These are phyloP conservation scores for Argyresthia albistria DNA, from an alignment of 2,888 invertebrate species.

Conservation along the genomic window DNA sequence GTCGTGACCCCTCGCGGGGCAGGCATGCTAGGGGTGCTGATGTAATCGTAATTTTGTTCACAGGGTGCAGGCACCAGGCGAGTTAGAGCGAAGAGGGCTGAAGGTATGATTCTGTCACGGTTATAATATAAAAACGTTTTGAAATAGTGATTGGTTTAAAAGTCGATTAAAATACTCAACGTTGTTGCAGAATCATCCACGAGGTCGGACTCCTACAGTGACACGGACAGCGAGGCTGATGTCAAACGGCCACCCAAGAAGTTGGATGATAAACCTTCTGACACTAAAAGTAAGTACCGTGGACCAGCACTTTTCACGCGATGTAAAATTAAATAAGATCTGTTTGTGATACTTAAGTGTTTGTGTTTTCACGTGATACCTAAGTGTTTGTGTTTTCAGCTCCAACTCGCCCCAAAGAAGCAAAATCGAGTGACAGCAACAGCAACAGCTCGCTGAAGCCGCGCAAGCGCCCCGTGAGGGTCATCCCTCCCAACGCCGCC, in stretches of 20 bases:
- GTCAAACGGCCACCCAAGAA: constrained; percentile 55
- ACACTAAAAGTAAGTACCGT: constrained; percentile 34
- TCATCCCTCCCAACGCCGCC: constrained; percentile 39
- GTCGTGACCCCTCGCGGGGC: too few species aligned
- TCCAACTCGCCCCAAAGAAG: constrained; percentile 45
- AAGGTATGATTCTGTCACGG: constrained; percentile 32
- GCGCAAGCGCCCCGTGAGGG: constrained; percentile 47
- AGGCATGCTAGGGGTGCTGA: too few species aligned
- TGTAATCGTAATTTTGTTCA: too few species aligned
- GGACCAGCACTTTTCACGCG: not conserved
- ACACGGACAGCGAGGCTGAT: constrained; percentile 65
- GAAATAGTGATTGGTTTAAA: not conserved
- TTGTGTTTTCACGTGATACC: too few species aligned
- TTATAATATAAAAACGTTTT: not conserved
- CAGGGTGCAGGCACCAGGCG: constrained; percentile 30
- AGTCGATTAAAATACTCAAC: not conserved
- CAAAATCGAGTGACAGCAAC: constrained; percentile 54
- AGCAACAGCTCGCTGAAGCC: constrained; percentile 54
- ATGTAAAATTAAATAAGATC: not conserved
- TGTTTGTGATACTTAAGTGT: too few species aligned
- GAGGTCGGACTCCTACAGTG: constrained; percentile 60
- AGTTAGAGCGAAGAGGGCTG: constrained; percentile 47
- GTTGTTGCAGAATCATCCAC: constrained; percentile 46
- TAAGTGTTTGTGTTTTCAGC: constrained; percentile 18
- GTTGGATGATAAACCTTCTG: constrained; percentile 36